These are phyloP conservation scores for Sinocyclocheilus maitianheensis DNA, from an alignment of 2,113 vertebrate species.

Conservation along the genomic window DNA sequence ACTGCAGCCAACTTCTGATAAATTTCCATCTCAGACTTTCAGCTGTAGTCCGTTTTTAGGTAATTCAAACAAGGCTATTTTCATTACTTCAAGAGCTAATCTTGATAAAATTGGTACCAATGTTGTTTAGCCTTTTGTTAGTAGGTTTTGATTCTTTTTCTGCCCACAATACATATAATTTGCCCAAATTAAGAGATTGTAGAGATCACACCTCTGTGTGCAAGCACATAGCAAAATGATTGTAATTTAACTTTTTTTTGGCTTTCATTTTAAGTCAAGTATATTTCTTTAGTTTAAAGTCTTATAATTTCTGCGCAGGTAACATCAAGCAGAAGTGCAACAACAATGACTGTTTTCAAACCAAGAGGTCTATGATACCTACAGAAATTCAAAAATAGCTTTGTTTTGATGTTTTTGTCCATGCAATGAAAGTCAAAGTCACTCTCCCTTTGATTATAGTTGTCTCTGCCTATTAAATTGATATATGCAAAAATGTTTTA, in stretches of 20 bases:
- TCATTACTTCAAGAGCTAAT: not conserved
- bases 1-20: not conserved
- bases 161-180: not conserved
- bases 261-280: not conserved
- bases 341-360: not conserved
- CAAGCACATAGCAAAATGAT: too few relatives aligned
- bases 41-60: not conserved
- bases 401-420: not conserved
- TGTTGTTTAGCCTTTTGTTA: conserved; percentile 3
- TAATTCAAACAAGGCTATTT: not conserved
- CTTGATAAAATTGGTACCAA: not conserved
- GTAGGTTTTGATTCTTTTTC: not conserved
- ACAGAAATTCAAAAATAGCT: not conserved
- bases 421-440: conserved; percentile 4
- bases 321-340: not conserved
- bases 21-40: conserved; percentile 3
- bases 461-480: not conserved
- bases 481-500: not conserved
- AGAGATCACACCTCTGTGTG: too few relatives aligned
- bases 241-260: not conserved
- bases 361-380: not conserved
- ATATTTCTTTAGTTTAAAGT: not conserved
- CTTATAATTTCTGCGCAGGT: not conserved
- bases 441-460: not conserved
- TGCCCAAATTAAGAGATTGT: not conserved